A percentile compares a stretch with the other conserved stretches of the same genome.
These are phyloP conservation scores for Cistogaster globosa DNA, from an alignment of 2,888 invertebrate genomes.

Conservation along the genomic window DNA sequence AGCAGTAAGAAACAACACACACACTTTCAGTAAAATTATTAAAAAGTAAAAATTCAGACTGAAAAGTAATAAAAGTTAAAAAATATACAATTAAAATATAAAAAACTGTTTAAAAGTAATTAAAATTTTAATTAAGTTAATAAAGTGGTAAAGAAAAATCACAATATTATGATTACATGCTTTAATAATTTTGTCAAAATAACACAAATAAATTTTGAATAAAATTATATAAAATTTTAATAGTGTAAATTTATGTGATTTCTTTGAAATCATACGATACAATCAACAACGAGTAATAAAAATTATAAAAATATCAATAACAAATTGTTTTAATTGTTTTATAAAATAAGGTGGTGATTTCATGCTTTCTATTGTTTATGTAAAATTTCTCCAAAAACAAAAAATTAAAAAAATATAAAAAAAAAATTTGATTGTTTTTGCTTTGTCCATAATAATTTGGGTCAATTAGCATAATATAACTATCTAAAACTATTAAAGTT, in stretches of 20 bases:
- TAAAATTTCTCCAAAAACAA: background rate
- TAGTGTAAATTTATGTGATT: too few relatives aligned
- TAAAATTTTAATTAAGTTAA: slow-evolving; percentile 7
- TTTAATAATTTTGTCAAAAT: background rate
- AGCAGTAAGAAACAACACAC: background rate
- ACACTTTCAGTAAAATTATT: background rate
- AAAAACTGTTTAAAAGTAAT: slow-evolving; percentile 6
- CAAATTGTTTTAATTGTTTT: slow-evolving; percentile 3
- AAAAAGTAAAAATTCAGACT: slow-evolving; percentile 1
- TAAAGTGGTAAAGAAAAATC: slow-evolving; percentile 7
- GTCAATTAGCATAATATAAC: slow-evolving; percentile 50
- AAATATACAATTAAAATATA: slow-evolving; percentile 3
- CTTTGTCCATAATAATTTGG: slow-evolving; percentile 7
- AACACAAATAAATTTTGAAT: background rate
- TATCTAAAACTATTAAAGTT: slow-evolving; percentile 46
- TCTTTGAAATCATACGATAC: background rate
- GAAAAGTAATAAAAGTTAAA: background rate
- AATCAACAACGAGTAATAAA: background rate
- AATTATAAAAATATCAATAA: slow-evolving; percentile 11
- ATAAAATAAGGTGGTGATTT: slow-evolving; percentile 49
- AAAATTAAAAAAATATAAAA: slow-evolving; percentile 13
- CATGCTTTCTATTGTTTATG: slow-evolving; percentile 40
- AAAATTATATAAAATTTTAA: too few relatives aligned
- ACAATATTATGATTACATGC: background rate
- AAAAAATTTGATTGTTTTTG: slow-evolving; percentile 25